Conservation (phyloP, 2,797 vertebrate species). For the Pristis pectinata region DNA sequence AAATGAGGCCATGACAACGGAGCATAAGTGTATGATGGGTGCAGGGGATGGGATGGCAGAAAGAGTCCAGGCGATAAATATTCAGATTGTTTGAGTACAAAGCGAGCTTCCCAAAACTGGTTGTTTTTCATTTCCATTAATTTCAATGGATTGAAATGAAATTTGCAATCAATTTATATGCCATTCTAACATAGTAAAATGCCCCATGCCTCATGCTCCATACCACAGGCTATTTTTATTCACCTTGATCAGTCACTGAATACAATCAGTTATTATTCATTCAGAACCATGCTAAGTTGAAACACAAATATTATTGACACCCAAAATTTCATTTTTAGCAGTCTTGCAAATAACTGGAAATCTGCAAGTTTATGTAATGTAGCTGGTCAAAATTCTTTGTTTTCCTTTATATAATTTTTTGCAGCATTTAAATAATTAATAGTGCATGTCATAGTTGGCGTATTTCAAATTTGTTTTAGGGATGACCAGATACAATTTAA, state of each 20-base stretch:
- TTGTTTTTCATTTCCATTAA: background rate
- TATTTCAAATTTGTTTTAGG: conserved; percentile 26
- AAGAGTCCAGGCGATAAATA: background rate
- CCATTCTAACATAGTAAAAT: background rate
- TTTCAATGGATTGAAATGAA: background rate
- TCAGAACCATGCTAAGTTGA: background rate
- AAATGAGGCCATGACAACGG: background rate
- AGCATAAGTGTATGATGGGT: background rate
- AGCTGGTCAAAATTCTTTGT: background rate
- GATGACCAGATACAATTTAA: conserved; percentile 8
- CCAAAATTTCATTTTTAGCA: background rate
- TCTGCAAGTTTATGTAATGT: background rate
- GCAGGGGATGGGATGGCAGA: background rate
- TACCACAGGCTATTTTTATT: background rate
- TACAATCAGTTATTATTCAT: background rate
- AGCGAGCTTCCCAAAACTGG: background rate
- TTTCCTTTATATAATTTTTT: background rate
- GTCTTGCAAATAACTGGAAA: background rate
- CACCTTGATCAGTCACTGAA: background rate
- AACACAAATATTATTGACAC: background rate
- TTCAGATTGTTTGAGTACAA: background rate
- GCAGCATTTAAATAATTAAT: conserved; percentile 24
- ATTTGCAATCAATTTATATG: background rate
- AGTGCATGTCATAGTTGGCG: background rate
- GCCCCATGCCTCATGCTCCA: background rate